Base-by-base conservation (phyloP, 2,888 invertebrate genomes). In the Subacronicta megacephala region DNA sequence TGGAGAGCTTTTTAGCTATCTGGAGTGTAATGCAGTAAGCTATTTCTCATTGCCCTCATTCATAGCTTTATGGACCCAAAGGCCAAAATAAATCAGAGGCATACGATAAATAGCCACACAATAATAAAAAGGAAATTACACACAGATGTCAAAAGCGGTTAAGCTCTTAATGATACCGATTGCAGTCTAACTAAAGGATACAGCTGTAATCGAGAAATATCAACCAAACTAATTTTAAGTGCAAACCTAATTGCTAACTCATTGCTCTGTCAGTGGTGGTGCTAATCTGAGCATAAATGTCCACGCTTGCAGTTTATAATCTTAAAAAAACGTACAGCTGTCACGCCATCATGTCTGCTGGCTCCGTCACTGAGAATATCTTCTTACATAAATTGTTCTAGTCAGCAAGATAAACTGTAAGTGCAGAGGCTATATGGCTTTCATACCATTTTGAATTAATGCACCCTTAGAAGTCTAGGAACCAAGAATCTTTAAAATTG, bases 281-380 rank as follows among this genome's bases (percentile, higher is more conserved):
- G 56, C 40, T 61, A 60, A 52, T 45, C 41, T 51, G 58, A 54
- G 57, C 51, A 57, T 29, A 50, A 51, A 50, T 26, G 42, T 53
- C 55, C 43, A 50, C 41, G 40, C 18, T 44, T 53, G 62, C 65
- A 65, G 15, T 68, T 65, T 47, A 46, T 60, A 56, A 64, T 68
- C 46, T 66, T 55, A 35, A 56, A 58, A 57, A 49, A 62, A 56
- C 35, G 46, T 53, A 42, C 29, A 62, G 42, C 41, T 74, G 55
- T 55, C 69, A 74, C 65, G 69, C 62, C 65, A 66, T 44, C 13
- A 20, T 51, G 59, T 69, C 72, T 74, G 42, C 41, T 26, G 51
- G 51, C 13, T 54, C 35, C 47, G 20, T 16, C 38, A 20, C 15
- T 47, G 47, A 45, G 17, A 31, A 36, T 73, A 65, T 71, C 56